A percentile compares a stretch with the other conserved stretches of the same genome.
Conservation (phyloP, 2,797 vertebrate species). For the Xenentodon cancila region DNA sequence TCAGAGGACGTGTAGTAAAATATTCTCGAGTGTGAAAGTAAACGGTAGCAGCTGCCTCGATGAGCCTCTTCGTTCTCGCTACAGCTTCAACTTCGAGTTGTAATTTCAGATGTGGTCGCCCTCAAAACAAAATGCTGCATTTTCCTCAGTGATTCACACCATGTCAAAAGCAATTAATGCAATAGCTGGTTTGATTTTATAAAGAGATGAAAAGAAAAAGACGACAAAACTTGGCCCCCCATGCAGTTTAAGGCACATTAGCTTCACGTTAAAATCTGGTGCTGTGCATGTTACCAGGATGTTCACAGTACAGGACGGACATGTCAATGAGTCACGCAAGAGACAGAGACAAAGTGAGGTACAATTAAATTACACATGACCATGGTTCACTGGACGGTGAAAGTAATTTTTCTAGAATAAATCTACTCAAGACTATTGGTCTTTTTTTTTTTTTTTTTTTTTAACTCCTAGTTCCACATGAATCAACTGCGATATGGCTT, state of each 20-base stretch:
- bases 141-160: neutral
- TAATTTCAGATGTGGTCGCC: neutral
- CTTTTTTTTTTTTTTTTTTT: no score
- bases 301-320: slow-evolving; percentile 60
- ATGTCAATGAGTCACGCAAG: slow-evolving; percentile 37
- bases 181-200: slow-evolving; percentile 49
- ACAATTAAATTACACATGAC: slow-evolving; percentile 21
- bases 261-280: slow-evolving; percentile 53
- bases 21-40: neutral
- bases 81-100: neutral
- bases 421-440: slow-evolving; percentile 14
- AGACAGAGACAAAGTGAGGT: slow-evolving; percentile 50
- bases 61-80: neutral
- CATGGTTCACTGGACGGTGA: slow-evolving; percentile 49
- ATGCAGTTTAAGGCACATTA: slow-evolving; percentile 73
- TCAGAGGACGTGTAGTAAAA: neutral
- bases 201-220: slow-evolving; percentile 7
- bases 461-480: no score
- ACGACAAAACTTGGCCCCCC: neutral
- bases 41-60: neutral
- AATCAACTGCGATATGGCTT: neutral
- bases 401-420: slow-evolving; percentile 10
- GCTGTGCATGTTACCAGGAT: slow-evolving; percentile 39
- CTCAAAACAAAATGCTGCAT: no score
- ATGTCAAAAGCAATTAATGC: neutral